A percentile compares a stretch with the other conserved stretches of the same genome.
These are phyloP conservation scores for Campylomormyrus numenius DNA, from an alignment of 2,113 vertebrate genomes.

Conservation along the genomic window DNA sequence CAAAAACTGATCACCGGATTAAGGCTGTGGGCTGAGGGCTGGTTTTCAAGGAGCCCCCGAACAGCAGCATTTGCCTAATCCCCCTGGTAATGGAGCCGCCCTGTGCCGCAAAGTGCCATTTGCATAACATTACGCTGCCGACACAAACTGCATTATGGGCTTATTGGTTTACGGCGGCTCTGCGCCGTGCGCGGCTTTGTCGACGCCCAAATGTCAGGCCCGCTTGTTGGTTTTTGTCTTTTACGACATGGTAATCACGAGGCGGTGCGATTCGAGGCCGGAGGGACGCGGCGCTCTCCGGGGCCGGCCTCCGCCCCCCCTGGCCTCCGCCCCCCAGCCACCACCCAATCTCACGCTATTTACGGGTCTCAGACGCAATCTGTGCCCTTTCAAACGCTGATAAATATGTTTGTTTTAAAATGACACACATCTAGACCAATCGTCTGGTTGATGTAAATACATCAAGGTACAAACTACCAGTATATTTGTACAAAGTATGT, in stretches of 20 bases:
- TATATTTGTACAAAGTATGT: not conserved
- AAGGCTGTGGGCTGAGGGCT: constrained; percentile 48
- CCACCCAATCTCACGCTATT: not conserved
- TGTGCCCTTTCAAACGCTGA: not conserved
- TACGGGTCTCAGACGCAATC: not conserved
- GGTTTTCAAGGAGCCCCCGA: constrained; percentile 63
- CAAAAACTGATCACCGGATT: constrained; percentile 62
- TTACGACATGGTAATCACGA: constrained; percentile 19
- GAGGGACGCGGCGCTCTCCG: not conserved
- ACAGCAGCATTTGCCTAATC: constrained; percentile 72
- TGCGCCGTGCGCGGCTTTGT: constrained; percentile 34
- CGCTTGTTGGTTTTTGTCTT: constrained; percentile 42
- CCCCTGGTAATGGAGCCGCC: constrained; percentile 64
- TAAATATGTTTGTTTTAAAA: not conserved
- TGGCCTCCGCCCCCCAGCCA: not conserved
- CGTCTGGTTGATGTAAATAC: not conserved
- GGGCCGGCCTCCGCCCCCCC: not conserved
- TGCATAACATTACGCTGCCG: constrained; percentile 68
- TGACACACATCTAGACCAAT: not conserved
- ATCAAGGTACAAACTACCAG: not conserved
- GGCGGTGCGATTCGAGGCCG: not conserved
- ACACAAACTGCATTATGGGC: constrained; percentile 64
- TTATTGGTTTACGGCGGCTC: constrained; percentile 62
- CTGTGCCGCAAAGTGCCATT: constrained; percentile 52
- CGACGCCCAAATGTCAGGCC: constrained; percentile 34